phyloP scores from a whole-genome alignment of 2,888 invertebrate species.

The Acronicta alni region DNA sequence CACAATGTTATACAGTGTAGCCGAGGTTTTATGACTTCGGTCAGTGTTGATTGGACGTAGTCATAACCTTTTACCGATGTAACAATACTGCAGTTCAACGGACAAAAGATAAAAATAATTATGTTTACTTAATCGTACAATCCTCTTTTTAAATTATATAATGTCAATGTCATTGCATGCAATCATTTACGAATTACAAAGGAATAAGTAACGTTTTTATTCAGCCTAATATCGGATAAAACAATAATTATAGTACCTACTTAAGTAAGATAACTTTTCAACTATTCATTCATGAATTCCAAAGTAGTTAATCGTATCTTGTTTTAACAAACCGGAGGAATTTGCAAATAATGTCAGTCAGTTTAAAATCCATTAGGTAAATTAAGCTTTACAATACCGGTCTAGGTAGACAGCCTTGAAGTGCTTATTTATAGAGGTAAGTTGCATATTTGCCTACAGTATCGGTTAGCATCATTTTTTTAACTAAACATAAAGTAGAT shows the following conservation, averaged over 20 bases:
- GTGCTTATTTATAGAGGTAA: constrained; percentile 37
- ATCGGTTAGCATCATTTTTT: constrained; percentile 8
- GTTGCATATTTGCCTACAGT: constrained; percentile 15
- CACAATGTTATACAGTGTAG: constrained; percentile 21
- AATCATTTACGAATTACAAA: too few relatives aligned
- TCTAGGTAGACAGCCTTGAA: constrained; percentile 48
- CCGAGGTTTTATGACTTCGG: constrained; percentile 19
- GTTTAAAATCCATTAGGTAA: constrained; percentile 21
- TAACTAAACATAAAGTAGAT: background rate
- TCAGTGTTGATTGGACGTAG: constrained; percentile 14
- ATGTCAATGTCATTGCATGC: too few relatives aligned
- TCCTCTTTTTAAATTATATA: too few relatives aligned
- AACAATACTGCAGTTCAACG: background rate
- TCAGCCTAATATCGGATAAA: too few relatives aligned
- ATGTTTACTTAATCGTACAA: too few relatives aligned
- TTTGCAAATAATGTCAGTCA: constrained; percentile 25
- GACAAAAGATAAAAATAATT: too few relatives aligned
- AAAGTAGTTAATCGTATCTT: background rate
- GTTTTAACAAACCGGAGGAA: constrained; percentile 16
- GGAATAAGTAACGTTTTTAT: too few relatives aligned
- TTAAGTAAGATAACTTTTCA: too few relatives aligned
- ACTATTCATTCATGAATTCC: too few relatives aligned
- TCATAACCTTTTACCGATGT: constrained; percentile 2
- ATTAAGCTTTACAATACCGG: constrained; percentile 22
- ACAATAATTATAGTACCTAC: too few relatives aligned